A percentile compares a stretch with the other conserved stretches of the same genome.
These are phyloP conservation scores for Limnephilus auricula DNA, from an alignment of 2,888 invertebrate species.

Conservation along the genomic window DNA sequence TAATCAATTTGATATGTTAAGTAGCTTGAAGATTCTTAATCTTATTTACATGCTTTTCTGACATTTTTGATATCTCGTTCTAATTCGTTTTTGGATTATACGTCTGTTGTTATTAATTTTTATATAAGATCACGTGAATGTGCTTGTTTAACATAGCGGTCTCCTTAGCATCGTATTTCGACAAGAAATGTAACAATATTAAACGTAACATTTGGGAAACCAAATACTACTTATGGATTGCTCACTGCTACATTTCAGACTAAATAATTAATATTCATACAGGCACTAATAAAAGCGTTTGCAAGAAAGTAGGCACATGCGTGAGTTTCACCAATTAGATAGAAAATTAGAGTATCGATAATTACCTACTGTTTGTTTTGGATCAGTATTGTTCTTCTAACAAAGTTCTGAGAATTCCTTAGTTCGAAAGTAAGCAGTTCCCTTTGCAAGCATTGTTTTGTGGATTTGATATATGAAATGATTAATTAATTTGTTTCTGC, in stretches of 20 bases:
- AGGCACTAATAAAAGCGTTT: neutral
- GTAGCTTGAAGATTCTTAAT: no score
- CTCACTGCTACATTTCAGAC: neutral
- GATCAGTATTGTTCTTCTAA: neutral
- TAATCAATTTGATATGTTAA: no score
- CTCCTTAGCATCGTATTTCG: no score
- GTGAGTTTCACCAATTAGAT: neutral
- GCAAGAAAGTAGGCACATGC: neutral
- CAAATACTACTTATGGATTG: neutral
- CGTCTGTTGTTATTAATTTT: no score
- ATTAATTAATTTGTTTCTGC: neutral
- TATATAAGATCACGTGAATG: no score
- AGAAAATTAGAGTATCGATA: neutral
- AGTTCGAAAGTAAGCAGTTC: neutral
- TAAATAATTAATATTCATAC: neutral
- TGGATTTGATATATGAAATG: neutral
- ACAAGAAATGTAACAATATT: no score
- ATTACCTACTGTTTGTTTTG: neutral
- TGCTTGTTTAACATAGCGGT: no score
- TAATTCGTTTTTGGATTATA: no score
- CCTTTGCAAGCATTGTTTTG: neutral
- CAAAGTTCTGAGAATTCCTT: neutral
- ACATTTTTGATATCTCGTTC: no score
- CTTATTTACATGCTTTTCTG: no score
- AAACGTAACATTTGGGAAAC: no score